A percentile compares a stretch with the other conserved stretches of the same genome.
Conservation (phyloP, 2,113 vertebrate genomes). For the Heterocephalus glaber region DNA sequence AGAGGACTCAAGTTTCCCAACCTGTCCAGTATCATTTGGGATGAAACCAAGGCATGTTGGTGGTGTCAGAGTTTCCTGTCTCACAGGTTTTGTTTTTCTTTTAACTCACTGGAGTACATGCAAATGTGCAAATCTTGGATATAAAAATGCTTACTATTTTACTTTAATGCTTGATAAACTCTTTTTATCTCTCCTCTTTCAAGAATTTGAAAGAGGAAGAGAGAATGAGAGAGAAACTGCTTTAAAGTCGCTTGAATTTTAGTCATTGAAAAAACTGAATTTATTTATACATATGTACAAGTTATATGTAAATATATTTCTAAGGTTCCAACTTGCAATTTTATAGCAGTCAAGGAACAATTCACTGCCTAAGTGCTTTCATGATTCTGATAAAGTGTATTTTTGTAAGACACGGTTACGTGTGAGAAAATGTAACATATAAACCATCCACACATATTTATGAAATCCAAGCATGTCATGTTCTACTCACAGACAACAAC, state of each 20-base stretch:
- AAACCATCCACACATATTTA: not conserved
- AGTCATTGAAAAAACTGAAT: not conserved
- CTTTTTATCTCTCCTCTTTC: not conserved
- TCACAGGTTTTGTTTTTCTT: not conserved
- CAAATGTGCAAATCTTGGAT: not conserved
- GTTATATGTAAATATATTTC: not conserved
- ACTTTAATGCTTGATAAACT: not conserved
- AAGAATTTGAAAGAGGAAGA: not conserved
- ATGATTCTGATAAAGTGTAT: not conserved
- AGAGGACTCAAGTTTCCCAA: not conserved
- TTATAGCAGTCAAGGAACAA: not conserved
- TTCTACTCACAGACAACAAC: constrained; percentile 6
- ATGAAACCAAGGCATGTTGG: not conserved
- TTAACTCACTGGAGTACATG: not conserved
- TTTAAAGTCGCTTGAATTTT: not conserved
- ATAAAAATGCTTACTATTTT: not conserved
- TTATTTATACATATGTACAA: not conserved
- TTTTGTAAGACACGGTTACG: not conserved
- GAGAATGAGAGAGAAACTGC: not conserved
- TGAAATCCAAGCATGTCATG: constrained; percentile 8
- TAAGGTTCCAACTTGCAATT: not conserved
- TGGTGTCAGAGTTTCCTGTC: not conserved
- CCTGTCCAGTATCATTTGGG: not conserved
- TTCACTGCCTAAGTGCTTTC: not conserved
- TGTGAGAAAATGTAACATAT: constrained; percentile 13